Evolutionary conservation across 2,113 vertebrate genomes (phyloP).

Genomic region (Ailurus styani): DNA sequence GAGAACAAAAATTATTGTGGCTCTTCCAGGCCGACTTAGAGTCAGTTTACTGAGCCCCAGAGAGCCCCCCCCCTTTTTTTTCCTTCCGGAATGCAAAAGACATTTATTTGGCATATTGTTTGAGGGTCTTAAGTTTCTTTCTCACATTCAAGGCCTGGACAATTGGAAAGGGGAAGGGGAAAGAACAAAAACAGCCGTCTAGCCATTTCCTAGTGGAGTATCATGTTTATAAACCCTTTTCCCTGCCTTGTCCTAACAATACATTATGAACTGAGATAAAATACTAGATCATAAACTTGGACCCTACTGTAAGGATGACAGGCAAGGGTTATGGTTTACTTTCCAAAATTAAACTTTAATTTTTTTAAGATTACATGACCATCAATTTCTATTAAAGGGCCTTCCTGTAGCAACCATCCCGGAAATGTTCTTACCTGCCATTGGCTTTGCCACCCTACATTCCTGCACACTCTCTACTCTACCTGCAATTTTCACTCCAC

Average conservation of each 20-base stretch:
- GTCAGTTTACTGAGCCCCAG: neutral
- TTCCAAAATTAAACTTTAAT: neutral
- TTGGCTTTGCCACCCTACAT: neutral
- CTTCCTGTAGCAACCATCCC: neutral
- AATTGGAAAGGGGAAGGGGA: neutral
- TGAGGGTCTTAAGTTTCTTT: constrained; percentile 1
- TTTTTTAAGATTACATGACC: neutral
- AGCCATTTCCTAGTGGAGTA: constrained; percentile 45
- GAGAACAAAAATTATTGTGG: constrained; percentile 3
- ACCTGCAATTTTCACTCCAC: neutral
- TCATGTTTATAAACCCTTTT: constrained; percentile 43
- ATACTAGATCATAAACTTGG: neutral
- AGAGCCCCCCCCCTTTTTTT: neutral
- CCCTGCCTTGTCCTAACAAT: constrained; percentile 2
- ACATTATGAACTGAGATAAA: neutral
- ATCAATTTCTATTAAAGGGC: neutral
- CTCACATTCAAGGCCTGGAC: neutral
- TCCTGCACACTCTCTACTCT: neutral
- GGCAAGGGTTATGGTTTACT: neutral
- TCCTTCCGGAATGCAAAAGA: constrained; percentile 43
- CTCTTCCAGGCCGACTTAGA: constrained; percentile 38
- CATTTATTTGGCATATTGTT: constrained; percentile 56
- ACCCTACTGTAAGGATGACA: neutral
- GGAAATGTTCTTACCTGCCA: neutral
- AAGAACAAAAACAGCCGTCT: neutral